Evolutionary conservation across 2,888 invertebrate species (phyloP), one percentile per base, ranked within the genome.

Genomic region (Dascillus cervinus): DNA sequence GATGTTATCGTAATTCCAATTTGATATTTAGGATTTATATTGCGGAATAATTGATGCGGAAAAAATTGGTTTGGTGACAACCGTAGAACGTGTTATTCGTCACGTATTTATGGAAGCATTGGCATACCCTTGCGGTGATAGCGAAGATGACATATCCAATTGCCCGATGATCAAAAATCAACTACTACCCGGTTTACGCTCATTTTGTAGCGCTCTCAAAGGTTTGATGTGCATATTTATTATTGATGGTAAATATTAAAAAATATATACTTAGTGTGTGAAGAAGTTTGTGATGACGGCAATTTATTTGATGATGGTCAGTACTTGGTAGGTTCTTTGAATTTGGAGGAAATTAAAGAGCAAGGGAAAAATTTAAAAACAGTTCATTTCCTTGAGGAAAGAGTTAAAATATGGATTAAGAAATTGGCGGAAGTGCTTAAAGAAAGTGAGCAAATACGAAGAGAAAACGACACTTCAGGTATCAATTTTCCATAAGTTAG

Each of bases 31-130:
- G 64, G 66, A 66, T 46, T 43, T 66, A 3, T 86, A 79, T 52
- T 89, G 88, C 44, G 89, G 89, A 2, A 73, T 88, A 9, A 73
- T 91, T 19, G 86, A 89, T 54, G 80, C 82, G 0, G 72, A 75
- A 37, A 77, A 79, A 49, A 79, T 88, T 22, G 87, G 87, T 0
- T 69, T 94, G 42, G 82, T 94, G 35, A 82, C 88, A 2, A 84
- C 88, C 1, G 81, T 94, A 43, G 90, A 92, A 59, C 75, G 89
- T 17, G 80, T 90, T 6, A 81, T 94, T 58, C 87, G 91, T 49
- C 77, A 81, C 52, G 87, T 94, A 9, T 90, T 90, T 53, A 86
- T 94, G 81, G 90, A 90, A 52, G 88, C 89, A 0, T 66, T 89
- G 25, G 86, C 87, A 1, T 83, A 84, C 60, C 86, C 87, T 0